Evolutionary conservation across 2,888 invertebrate species (phyloP), one percentile per base, ranked within the genome.

Genomic region (Caenorhabditis zanzibari): DNA sequence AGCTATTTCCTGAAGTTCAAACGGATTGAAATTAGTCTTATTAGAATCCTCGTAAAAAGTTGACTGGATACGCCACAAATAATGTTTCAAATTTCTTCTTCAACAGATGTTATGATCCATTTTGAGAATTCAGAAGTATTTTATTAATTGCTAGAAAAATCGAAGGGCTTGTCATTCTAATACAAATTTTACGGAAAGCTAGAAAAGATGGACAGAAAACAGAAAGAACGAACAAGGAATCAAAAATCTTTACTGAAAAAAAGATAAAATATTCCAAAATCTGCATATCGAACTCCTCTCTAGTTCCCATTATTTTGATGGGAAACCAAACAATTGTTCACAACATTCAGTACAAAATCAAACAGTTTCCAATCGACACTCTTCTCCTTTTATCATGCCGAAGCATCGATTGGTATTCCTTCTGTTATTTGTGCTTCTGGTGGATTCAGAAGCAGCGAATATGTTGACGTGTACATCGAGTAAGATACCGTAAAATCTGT

Each of bases 291-390:
- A 16, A 61, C 10, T n/a, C n/a, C n/a, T n/a, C n/a, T n/a, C n/a
- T n/a, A 41, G n/a, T 66, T 66, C 52, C 28, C 66, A 49, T 66
- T 66, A 24, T 54, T 44, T 72, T 72, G 58, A 76, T 76, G 76
- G 49, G 76, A 76, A 68, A 59, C 38, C n/a, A 59, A 35, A 32
- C 22, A 38, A 7, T 19, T n/a, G 26, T 68, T 69, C 68, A 22
- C 38, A 59, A 19, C 24, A 64, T 10, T n/a, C 19, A 14, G 22
- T 22, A 58, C 38, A n/a, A 12, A 14, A 32, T 4, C 19, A n/a
- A 47, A 44, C 44, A 44, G 14, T 26, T n/a, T 14, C 16, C 24
- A 35, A 6, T 63, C 26, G 47, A 38, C 6, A 63, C 41, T 38
- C 28, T 26, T 26, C 32, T 19, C 64, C 44, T 32, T 44, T 38